phyloP scores from a whole-genome alignment of 2,888 invertebrate species.

The Phengaris arion region DNA sequence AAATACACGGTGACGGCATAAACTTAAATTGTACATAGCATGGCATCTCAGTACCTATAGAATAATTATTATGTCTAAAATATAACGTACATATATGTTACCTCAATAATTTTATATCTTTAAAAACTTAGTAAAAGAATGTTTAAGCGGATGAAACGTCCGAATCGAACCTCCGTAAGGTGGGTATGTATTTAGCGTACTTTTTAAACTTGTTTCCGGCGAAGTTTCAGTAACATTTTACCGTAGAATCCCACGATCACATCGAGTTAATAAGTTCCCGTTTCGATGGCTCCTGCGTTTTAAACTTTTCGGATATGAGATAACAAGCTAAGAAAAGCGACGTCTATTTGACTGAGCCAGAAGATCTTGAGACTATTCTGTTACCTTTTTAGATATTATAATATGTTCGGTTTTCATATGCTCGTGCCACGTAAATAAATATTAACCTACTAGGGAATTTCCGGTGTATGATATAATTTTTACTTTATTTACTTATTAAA shows the following conservation, averaged over 20 bases:
- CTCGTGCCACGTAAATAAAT: neutral
- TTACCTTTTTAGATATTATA: slow-evolving; percentile 30
- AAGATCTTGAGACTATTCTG: slow-evolving; percentile 41
- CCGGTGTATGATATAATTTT: too few relatives aligned
- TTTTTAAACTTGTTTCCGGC: slow-evolving; percentile 70
- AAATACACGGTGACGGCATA: too few relatives aligned
- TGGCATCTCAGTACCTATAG: too few relatives aligned
- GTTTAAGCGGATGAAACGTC: slow-evolving; percentile 31
- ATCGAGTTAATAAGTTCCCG: slow-evolving; percentile 79
- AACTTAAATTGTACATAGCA: too few relatives aligned
- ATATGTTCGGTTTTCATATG: slow-evolving; percentile 4
- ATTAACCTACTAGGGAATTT: too few relatives aligned
- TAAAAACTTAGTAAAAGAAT: neutral
- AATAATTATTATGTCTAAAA: too few relatives aligned
- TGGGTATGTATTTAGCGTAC: slow-evolving; percentile 69
- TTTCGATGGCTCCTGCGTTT: slow-evolving; percentile 76
- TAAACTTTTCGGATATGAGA: slow-evolving; percentile 79
- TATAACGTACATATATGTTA: too few relatives aligned
- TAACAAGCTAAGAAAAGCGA: slow-evolving; percentile 76
- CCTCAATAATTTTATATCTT: slow-evolving; percentile 2
- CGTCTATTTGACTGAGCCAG: slow-evolving; percentile 69
- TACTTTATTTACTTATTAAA: too few relatives aligned
- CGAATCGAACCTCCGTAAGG: slow-evolving; percentile 48
- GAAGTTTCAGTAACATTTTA: slow-evolving; percentile 72
- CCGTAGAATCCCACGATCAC: slow-evolving; percentile 73